Base-by-base conservation (phyloP, 2,113 vertebrate genomes). In the Junco hyemalis region DNA sequence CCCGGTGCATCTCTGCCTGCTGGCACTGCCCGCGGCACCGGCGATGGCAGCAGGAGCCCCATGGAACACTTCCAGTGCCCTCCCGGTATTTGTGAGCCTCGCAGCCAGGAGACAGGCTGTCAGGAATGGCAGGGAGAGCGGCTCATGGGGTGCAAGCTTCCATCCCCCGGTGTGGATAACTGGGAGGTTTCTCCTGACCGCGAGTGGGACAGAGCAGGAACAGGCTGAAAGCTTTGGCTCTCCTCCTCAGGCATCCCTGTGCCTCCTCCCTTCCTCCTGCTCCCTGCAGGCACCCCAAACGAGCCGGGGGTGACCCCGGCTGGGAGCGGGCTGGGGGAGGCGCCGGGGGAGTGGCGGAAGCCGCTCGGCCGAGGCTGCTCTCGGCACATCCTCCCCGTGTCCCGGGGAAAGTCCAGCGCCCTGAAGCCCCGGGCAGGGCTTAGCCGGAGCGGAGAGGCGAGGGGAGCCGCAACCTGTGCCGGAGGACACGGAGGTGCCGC, bases 401-500 rank as follows among this genome's bases (percentile, higher is more conserved):
- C 33, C 40, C 4, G 2, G 28, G 33, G 6, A 51, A 8, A 64
- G 22, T 25, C 15, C 59, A 0, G 81, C 7, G 2, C 19, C 24
- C 24, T 5, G 3, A 2, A 6, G 1, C 3, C 23, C 31, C 69
- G 0, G n/a, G 18, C 2, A 6, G 19, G 14, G 74, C 44, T 50
- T 9, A 1, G 63, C 50, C 2, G 69, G 18, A 78, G 61, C 24
- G 0, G 16, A 65, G 31, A n/a, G 61, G 2, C 0, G 28, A 38
- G 35, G 14, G 42, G n/a, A 38, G 72, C 56, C 54, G 8, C 54
- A 20, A 21, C 11, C n/a, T 0, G 40, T 6, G 8, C n/a, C 14
- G 0, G 25, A 12, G 38, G 25, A 6, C 5, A 0, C 8, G 1
- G 14, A 0, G 50, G 38, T 6, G 28, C 54, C 4, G 5, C 13